Conservation (phyloP, 2,888 invertebrate species). For the Eristalis arbustorum region DNA sequence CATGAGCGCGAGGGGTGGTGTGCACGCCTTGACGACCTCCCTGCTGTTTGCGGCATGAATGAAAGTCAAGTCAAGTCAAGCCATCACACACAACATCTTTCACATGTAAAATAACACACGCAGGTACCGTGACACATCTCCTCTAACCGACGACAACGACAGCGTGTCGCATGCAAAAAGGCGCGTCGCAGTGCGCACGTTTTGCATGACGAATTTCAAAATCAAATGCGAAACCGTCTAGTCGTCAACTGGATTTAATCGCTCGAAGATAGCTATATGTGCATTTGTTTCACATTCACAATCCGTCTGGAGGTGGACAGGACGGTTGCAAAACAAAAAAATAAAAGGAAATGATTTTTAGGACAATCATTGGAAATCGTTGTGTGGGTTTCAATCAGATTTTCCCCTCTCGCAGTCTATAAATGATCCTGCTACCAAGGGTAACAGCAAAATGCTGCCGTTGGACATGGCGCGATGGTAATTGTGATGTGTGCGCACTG, state of each 20-base stretch:
- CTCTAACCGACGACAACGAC: background rate
- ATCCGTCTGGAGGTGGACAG: background rate
- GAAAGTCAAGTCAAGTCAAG: conserved; percentile 21
- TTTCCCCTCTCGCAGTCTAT: background rate
- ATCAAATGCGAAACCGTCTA: conserved; percentile 29
- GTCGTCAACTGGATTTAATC: conserved; percentile 2
- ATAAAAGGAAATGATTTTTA: background rate
- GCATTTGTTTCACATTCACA: background rate
- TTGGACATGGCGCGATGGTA: background rate
- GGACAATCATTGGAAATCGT: background rate
- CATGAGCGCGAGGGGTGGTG: background rate
- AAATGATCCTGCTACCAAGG: background rate
- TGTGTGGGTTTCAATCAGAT: background rate
- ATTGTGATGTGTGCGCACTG: conserved; percentile 44
- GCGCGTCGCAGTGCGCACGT: conserved; percentile 36
- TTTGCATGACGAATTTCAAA: conserved; percentile 53
- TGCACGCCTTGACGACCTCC: background rate
- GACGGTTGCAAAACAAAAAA: background rate
- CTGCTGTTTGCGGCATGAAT: background rate
- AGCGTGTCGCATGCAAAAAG: conserved; percentile 28
- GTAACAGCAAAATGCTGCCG: background rate
- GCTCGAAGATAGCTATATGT: background rate
- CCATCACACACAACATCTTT: conserved; percentile 52
- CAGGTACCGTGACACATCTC: conserved; percentile 44
- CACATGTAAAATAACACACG: conserved; percentile 36